Percentiles rank a stretch among this genome's conserved stretches.
Evolutionary conservation across 1,140 invertebrate genomes (phyloP).

Genomic region (Macrobrachium nipponense): DNA sequence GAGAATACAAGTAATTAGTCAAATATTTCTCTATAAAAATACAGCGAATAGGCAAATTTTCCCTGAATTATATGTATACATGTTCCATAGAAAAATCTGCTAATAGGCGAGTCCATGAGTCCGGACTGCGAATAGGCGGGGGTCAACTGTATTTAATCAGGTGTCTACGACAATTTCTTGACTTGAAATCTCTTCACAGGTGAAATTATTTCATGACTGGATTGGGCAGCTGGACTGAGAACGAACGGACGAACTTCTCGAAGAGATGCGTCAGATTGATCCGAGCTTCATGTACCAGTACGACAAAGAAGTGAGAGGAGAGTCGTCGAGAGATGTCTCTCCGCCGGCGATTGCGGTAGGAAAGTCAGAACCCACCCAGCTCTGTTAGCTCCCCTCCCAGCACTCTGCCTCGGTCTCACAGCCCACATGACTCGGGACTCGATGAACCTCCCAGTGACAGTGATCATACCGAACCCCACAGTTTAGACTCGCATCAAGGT

Average conservation of each 20-base stretch:
- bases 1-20: no score
- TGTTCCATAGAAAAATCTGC: no score
- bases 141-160: background rate
- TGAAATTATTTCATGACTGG: conserved; percentile 64
- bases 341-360: conserved; percentile 17
- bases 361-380: conserved; percentile 40
- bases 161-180: background rate
- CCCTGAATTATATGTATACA: no score
- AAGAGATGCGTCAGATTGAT: conserved; percentile 47
- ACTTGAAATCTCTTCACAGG: conserved; percentile 16
- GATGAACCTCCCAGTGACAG: conserved; percentile 47
- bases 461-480: conserved; percentile 44
- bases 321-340: background rate
- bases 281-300: conserved; percentile 50
- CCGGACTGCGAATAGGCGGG: no score
- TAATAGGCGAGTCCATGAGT: no score
- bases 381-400: conserved; percentile 55
- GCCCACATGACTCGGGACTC: conserved; percentile 57
- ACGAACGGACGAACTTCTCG: conserved; percentile 50
- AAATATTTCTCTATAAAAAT: no score
- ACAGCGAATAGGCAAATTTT: no score
- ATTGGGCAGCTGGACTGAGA: conserved; percentile 52
- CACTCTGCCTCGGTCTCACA: conserved; percentile 50
- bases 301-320: conserved; percentile 30
- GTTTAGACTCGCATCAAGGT: conserved; percentile 41